Evolutionary conservation across 1,140 invertebrate species (phyloP).

Genomic region (Mya arenaria): DNA sequence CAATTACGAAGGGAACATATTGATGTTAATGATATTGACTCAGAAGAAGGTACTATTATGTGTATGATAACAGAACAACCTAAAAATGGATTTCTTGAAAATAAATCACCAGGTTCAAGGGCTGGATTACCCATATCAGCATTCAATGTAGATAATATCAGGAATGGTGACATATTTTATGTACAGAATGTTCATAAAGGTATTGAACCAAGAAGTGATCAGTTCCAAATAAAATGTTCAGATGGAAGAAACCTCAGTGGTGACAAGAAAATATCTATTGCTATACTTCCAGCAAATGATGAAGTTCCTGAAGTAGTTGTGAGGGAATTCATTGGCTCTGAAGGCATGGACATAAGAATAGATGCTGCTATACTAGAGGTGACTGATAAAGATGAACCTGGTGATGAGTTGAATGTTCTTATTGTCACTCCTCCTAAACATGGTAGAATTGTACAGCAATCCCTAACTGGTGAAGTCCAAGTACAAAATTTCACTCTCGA

Average conservation of each 20-base stretch:
- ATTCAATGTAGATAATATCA: constrained; percentile 77
- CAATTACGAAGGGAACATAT: constrained; percentile 75
- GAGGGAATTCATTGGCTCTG: constrained; percentile 80
- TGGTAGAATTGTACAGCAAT: constrained; percentile 78
- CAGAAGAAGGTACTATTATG: constrained; percentile 76
- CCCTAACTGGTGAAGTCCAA: constrained; percentile 65
- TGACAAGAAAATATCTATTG: constrained; percentile 68
- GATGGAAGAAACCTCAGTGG: constrained; percentile 79
- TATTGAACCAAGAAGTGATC: constrained; percentile 78
- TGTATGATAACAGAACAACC: constrained; percentile 80
- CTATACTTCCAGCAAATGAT: constrained; percentile 80
- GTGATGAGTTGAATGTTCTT: constrained; percentile 76
- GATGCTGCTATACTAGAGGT: constrained; percentile 81
- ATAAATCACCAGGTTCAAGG: constrained; percentile 74
- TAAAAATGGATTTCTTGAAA: constrained; percentile 79
- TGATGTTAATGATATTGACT: constrained; percentile 79
- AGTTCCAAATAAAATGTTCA: constrained; percentile 78
- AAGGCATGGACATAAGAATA: constrained; percentile 80
- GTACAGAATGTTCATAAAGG: constrained; percentile 81
- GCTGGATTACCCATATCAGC: constrained; percentile 78
- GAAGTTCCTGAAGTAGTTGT: constrained; percentile 80
- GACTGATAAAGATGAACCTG: constrained; percentile 79
- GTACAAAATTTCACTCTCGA: constrained; percentile 77
- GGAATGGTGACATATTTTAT: constrained; percentile 77
- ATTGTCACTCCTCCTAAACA: constrained; percentile 77